These are phyloP conservation scores for Camponotus fellah DNA, from an alignment of 2,888 invertebrate species.

Conservation along the genomic window DNA sequence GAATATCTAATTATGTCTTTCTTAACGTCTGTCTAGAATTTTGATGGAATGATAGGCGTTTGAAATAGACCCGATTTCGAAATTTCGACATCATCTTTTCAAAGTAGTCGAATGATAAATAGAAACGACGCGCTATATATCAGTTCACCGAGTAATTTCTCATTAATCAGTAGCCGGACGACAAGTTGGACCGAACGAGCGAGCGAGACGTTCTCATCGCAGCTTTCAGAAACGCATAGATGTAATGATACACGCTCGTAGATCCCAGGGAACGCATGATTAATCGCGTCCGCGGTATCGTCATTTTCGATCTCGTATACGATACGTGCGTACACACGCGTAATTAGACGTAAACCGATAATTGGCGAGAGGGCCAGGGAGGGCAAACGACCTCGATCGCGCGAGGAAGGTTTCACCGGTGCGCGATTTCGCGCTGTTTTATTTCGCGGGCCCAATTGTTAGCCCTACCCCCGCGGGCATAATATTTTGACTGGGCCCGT, in stretches of 20 bases:
- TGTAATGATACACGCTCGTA: conserved; percentile 30
- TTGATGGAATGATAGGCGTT: neutral
- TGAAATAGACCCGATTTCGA: neutral
- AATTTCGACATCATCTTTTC: conserved; percentile 19
- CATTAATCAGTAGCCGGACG: conserved; percentile 46
- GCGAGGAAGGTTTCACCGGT: neutral
- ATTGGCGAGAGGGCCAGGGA: conserved; percentile 47
- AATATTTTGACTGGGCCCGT: conserved; percentile 49
- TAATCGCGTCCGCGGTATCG: conserved; percentile 46
- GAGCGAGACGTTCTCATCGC: conserved; percentile 3
- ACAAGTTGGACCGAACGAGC: conserved; percentile 14
- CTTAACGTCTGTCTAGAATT: neutral
- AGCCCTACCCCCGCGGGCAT: conserved; percentile 19
- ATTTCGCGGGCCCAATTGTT: conserved; percentile 37
- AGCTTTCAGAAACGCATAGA: conserved; percentile 33
- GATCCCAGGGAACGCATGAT: conserved; percentile 28
- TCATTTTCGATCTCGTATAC: conserved; percentile 29
- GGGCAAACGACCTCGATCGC: conserved; percentile 41
- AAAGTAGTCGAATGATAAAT: conserved; percentile 37
- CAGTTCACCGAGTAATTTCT: conserved; percentile 29
- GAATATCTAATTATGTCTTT: neutral
- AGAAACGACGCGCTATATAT: conserved; percentile 11
- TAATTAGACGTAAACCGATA: conserved; percentile 56
- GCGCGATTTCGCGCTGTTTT: conserved; percentile 36
- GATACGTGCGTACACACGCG: conserved; percentile 24